Base-by-base conservation (phyloP, 1,140 invertebrate genomes). In the Cydia amplana region DNA sequence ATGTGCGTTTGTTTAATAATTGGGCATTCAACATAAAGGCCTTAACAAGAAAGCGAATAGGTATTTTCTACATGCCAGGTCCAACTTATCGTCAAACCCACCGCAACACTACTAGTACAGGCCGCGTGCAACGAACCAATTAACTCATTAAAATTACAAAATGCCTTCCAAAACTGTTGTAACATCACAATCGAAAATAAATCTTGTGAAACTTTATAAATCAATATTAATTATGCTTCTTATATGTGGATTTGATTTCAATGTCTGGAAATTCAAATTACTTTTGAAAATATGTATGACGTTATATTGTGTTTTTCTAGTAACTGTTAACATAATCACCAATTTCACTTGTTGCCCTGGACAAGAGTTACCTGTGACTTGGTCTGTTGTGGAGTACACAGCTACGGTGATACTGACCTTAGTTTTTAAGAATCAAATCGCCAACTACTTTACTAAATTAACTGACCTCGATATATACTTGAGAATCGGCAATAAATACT, bases 181-280 rank as follows among this genome's bases (percentile, higher is more conserved):
- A 2, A 43, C n/a, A 43, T 16, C 65, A 9, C 65, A 36, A 40
- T 36, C 65, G 12, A 32, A 70, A 70, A 43, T 70, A 18, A 81
- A 76, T 73, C 77, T 85, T 32, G 73, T 83, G 0, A 40, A 55
- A 70, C 60, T 83, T 4, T 91, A 85, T n/a, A 83, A 80, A 77
- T 72, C 78, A 0, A 32, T 89, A 14, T 67, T 91, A 6, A 77
- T 87, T 1, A 18, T 86, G 18, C 73, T 92, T 46, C 74, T 87
- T 12, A 74, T 91, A 3, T 86, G 84, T 60, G 90, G 90, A 1
- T 90, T 87, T 28, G 84, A 91, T 79, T 87, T 85, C 20, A 82
- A 84, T 74, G 80, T 84, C 6, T 86, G 83, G 46, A 86, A 82
- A 40, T 70, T 78, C 7, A 86, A 82, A 36, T 76, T 77, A 0